Evolutionary conservation across 2,888 invertebrate species (phyloP).

Genomic region (Eurytoma californica): DNA sequence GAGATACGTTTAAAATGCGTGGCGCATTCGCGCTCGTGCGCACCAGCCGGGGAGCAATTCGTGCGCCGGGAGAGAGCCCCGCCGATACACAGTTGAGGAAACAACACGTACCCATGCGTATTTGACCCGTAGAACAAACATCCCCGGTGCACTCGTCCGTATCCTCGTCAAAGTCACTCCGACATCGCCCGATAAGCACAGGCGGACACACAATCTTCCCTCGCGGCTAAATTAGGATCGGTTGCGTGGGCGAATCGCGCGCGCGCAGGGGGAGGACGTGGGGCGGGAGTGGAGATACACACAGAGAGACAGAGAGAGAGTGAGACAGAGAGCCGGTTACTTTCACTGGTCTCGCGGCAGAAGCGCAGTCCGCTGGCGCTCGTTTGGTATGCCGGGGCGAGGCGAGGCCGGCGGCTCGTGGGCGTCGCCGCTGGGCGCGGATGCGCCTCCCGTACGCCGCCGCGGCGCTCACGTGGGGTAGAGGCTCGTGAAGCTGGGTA

Average conservation of each 20-base stretch:
- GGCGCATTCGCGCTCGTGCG: too few species aligned
- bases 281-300: too few species aligned
- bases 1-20: too few species aligned
- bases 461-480: constrained; percentile 71
- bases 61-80: background rate
- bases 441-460: constrained; percentile 33
- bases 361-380: background rate
- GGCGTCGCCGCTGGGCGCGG: background rate
- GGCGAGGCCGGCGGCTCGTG: background rate
- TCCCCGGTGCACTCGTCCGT: background rate
- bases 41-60: background rate
- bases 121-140: constrained; percentile 2
- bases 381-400: background rate
- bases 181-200: too few species aligned
- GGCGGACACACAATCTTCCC: too few species aligned
- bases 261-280: too few species aligned
- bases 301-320: too few species aligned
- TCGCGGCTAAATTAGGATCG: too few species aligned
- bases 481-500: constrained; percentile 72
- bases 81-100: background rate
- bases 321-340: background rate
- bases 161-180: background rate
- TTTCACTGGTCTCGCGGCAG: constrained; percentile 1
- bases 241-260: too few species aligned
- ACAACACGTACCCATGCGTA: background rate